Base-by-base conservation (phyloP, 2,888 invertebrate species). In the Xestia ashworthii region DNA sequence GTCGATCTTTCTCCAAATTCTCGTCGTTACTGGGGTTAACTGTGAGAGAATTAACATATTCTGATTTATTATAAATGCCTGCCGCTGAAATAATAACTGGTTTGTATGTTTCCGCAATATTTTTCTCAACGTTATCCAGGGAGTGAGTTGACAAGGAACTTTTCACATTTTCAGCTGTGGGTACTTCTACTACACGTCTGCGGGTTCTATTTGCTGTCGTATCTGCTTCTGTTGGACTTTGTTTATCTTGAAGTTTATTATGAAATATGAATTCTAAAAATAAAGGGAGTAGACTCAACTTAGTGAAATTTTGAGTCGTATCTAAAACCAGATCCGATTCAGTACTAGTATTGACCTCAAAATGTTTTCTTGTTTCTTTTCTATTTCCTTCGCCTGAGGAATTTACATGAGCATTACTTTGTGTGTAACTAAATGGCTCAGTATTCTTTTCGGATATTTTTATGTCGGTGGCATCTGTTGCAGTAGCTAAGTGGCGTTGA, bases 261-360 rank as follows among this genome's bases (percentile, higher is more conserved):
- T 90, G 90, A 87, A 93, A 94, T 64, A 95, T 86, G 81, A 90
- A 93, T 81, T 95, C 89, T 75, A 95, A 82, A 90, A 95, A 94
- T 80, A 92, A 89, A 12, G 95, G 93, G 38, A 95, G 80, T 16
- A 93, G 81, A 71, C 89, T 89, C 32, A 88, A 80, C 68, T 85
- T 88, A 41, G 88, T 85, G 0, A 80, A 77, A 67, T 85, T 84
- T 73, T 87, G 70, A 60, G 41, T 76, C 19, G n/a, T 16, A 64
- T 80, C 77, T 74, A 81, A 68, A 60, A 72, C 0, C 55, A 60
- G 41, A 5, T 62, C n/a, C 6, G 85, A 70, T 76, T 80, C 80
- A 16, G 80, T 81, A 71, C 68, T 78, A 69, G 67, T 84, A 66
- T 71, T 83, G 19, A 55, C 5, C 5, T 8, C 44, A 22, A 53